Percentiles rank a stretch among this genome's conserved stretches.
Conservation (phyloP, 2,888 invertebrate species). For the Brachyptera putata region DNA sequence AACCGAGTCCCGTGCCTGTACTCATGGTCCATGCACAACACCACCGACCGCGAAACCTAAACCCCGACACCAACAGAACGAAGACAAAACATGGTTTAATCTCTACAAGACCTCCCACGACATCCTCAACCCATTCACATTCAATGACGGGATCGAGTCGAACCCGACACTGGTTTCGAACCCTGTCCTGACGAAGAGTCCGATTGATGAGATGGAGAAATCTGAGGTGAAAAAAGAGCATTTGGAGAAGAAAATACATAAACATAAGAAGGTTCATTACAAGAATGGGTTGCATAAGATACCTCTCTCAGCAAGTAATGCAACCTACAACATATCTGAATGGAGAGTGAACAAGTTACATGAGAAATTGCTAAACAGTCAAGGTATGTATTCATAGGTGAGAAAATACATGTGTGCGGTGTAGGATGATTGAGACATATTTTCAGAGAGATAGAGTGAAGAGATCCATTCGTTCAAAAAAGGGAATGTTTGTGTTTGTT, state of each 20-base stretch:
- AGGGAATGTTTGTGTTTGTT: too few species aligned
- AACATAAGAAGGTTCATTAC: slow-evolving; percentile 17
- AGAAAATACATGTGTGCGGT: too few species aligned
- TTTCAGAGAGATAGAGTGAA: too few species aligned
- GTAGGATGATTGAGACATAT: too few species aligned
- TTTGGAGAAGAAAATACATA: slow-evolving; percentile 16
- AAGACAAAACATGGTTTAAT: neutral
- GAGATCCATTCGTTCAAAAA: too few species aligned
- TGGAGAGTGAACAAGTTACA: neutral
- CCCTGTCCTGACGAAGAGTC: neutral
- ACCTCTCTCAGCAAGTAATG: neutral
- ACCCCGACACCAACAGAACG: neutral
- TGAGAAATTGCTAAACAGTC: neutral
- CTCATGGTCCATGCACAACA: slow-evolving; percentile 33
- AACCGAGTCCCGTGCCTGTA: slow-evolving; percentile 38
- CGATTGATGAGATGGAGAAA: neutral
- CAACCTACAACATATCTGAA: neutral
- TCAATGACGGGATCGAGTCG: neutral
- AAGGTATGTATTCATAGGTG: neutral
- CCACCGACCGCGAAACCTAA: neutral
- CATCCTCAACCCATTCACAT: slow-evolving; percentile 16
- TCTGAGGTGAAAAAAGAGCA: neutral
- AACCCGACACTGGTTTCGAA: slow-evolving; percentile 5
- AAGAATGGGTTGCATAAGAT: neutral
- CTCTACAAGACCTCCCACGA: slow-evolving; percentile 13